Percentiles rank a stretch among this genome's conserved stretches.
These are phyloP conservation scores for Elaeidobius kamerunicus DNA, from an alignment of 2,888 invertebrate species.

Conservation along the genomic window DNA sequence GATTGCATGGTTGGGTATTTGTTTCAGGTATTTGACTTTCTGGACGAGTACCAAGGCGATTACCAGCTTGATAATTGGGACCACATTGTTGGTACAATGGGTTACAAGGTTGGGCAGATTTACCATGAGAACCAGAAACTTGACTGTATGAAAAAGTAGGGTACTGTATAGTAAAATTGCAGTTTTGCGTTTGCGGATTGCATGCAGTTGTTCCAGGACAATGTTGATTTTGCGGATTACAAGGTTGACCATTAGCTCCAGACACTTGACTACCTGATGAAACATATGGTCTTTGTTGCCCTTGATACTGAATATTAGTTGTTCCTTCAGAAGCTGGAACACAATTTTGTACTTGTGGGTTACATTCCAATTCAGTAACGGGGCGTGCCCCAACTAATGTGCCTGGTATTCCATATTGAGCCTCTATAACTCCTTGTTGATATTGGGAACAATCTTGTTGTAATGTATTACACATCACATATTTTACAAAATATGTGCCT, in stretches of 20 bases:
- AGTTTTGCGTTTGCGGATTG: conserved; percentile 27
- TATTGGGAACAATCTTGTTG: conserved; percentile 22
- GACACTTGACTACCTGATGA: not conserved
- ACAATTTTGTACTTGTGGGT: conserved; percentile 27
- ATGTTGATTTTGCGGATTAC: too few relatives aligned
- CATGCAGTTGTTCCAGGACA: too few relatives aligned
- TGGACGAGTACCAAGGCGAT: not conserved
- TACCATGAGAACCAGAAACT: not conserved
- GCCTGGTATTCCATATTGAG: conserved; percentile 16
- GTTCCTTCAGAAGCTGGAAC: too few relatives aligned
- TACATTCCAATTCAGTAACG: conserved; percentile 9
- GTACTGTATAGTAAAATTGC: conserved; percentile 7
- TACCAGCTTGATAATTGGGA: too few relatives aligned
- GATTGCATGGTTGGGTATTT: too few relatives aligned
- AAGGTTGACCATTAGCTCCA: conserved; percentile 1
- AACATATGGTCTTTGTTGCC: too few relatives aligned
- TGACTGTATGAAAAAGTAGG: not conserved
- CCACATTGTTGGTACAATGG: conserved; percentile 25
- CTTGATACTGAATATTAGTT: too few relatives aligned
- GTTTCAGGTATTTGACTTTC: not conserved
- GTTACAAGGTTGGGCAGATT: conserved; percentile 16
- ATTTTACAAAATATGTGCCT: conserved; percentile 24
- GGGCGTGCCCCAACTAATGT: conserved; percentile 3
- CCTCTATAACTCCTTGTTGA: conserved; percentile 14
- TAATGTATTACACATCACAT: conserved; percentile 18